These are phyloP conservation scores for Parauchenoglanis ngamensis DNA, from an alignment of 2,797 vertebrate genomes.

Conservation along the genomic window DNA sequence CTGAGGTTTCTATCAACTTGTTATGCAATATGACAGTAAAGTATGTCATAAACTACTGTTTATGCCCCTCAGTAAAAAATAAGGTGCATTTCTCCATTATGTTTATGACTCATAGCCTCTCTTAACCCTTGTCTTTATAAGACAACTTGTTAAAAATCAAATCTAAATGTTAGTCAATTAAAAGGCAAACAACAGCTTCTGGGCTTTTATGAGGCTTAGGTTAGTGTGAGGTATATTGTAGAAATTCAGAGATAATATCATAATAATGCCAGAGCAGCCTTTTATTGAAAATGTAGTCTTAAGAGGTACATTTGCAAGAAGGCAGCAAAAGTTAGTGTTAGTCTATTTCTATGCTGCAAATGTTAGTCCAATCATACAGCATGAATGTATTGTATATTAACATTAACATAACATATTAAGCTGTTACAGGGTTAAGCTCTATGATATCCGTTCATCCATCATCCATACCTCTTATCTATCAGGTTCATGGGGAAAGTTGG, in stretches of 20 bases:
- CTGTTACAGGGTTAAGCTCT: neutral
- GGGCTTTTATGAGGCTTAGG: constrained; percentile 49
- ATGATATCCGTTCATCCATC: no score
- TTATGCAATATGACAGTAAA: constrained; percentile 74
- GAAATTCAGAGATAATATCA: constrained; percentile 8
- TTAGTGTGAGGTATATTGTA: neutral
- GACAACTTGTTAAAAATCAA: constrained; percentile 70
- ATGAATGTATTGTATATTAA: neutral
- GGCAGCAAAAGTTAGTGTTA: neutral
- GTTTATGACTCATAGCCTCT: constrained; percentile 64
- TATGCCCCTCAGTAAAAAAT: constrained; percentile 74
- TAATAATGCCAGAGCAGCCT: neutral
- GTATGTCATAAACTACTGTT: constrained; percentile 80
- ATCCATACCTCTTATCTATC: no score
- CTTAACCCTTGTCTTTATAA: constrained; percentile 66
- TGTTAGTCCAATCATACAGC: neutral
- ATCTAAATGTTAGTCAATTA: constrained; percentile 75
- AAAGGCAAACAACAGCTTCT: constrained; percentile 69
- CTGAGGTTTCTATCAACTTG: constrained; percentile 47
- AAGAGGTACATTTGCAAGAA: neutral
- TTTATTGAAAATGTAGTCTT: neutral
- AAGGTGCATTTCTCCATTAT: constrained; percentile 73
- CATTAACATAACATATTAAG: no score
- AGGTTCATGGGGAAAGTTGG: no score
- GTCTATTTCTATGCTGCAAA: neutral